phyloP scores from a whole-genome alignment of 2,113 vertebrate species.

The Ctenomys sociabilis region DNA sequence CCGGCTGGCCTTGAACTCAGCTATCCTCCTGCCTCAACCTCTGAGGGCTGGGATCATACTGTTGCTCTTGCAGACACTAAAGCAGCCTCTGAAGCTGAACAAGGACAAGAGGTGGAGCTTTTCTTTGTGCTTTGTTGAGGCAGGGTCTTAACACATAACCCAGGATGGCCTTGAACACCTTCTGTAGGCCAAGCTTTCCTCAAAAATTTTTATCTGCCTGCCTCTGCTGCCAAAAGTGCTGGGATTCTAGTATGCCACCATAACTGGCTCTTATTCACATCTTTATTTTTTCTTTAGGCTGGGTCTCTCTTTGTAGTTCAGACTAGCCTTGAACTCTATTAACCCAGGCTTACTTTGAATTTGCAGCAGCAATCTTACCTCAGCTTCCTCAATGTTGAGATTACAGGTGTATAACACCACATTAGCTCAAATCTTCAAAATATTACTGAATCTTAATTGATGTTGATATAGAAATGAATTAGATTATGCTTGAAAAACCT shows the following conservation, averaged over 20 bases:
- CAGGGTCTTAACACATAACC: background rate
- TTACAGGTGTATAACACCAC: background rate
- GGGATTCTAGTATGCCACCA: background rate
- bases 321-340: background rate
- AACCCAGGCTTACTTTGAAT: background rate
- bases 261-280: background rate
- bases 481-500: background rate
- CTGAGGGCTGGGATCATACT: background rate
- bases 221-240: background rate
- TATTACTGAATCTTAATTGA: conserved; percentile 21
- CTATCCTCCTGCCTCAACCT: background rate
- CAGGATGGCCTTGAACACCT: background rate
- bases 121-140: background rate
- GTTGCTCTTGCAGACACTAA: background rate
- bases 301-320: background rate
- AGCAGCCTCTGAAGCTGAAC: background rate
- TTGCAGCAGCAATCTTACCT: background rate
- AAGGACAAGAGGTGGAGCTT: background rate
- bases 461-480: conserved; percentile 42
- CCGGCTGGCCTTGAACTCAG: background rate
- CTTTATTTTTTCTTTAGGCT: background rate
- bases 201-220: background rate
- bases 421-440: background rate
- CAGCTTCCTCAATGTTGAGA: background rate
- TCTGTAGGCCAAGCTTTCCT: background rate